Base-by-base conservation (phyloP, 2,113 vertebrate species). In the Amazona vittata region DNA sequence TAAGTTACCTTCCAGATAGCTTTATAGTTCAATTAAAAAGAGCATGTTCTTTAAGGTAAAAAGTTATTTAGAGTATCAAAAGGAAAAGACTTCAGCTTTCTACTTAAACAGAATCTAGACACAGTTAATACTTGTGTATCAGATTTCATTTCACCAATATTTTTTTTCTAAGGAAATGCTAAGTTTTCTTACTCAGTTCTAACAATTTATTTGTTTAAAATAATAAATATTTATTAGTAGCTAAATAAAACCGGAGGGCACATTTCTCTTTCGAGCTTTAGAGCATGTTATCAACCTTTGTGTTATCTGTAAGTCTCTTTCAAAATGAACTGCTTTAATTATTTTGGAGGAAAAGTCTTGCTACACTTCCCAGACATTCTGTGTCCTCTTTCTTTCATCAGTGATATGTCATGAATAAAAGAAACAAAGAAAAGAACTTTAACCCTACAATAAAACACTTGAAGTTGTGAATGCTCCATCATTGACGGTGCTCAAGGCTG, bases 291-390 rank as follows among this genome's bases (percentile, higher is more conserved):
- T 92, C 95, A 94, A 67, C 74, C 39, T 87, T 85, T 75, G 12
- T 79, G 8, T 89, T 75, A 81, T 91, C 92, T 76, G n/a, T 78
- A 90, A 90, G 46, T 89, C 55, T 89, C 49, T 73, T 43, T 63
- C 69, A 91, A 86, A 94, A 95, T 16, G 28, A 84, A 76, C 60
- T 74, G 46, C 67, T 89, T 95, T 90, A 96, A 85, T 92, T 92
- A 90, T 91, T 96, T 90, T 88, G 52, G 63, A 74, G 75, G 62
- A 90, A 94, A 84, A 82, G 55, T 93, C 70, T 84, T 86, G 24
- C 63, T 88, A 26, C 37, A 5, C 67, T 94, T 92, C 68, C 49
- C 86, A 96, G 78, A 50, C 70, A 55, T 69, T 90, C 19, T 35
- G 12, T 60, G 62, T 59, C 41, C 17, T 84, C 55, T 89, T 83